Base-by-base conservation (phyloP, 1,140 invertebrate genomes). In the Zelostemma sp. region DNA sequence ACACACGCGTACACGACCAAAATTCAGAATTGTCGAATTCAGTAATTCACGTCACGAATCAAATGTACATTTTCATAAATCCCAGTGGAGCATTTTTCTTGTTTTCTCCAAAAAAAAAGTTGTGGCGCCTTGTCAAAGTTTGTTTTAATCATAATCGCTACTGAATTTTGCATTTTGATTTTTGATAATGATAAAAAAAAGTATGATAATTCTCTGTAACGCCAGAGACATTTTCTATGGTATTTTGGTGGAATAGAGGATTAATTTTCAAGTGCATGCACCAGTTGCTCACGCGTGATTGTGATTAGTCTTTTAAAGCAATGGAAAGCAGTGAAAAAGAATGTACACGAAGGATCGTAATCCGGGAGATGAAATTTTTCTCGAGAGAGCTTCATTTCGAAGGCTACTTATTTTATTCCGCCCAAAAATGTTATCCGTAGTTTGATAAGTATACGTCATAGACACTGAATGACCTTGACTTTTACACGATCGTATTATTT, bases 331-430 rank as follows among this genome's bases (percentile, higher is more conserved):
- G 50, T 35, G 49, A 46, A 40, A 47, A 16, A 38, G 2, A 38
- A 58, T 70, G 57, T 61, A 61, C 67, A 50, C 55, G 50, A 63
- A 28, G 17, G 50, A 14, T n/a, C 35, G 28, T 31, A 4, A n/a
- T 38, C 2, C 35, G 11, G 14, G 14, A 11, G 9, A 38, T 11
- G 35, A 38, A 38, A 38, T 11, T 12, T 4, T 11, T 38, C 14
- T n/a, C n/a, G n/a, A n/a, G 14, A 38, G 35, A 40, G 49, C 48
- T 63, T 71, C 50, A 63, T 46, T 60, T 64, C 59, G 63, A 15
- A 72, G 56, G 63, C 68, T 63, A 72, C 49, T 72, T 72, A 14
- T 72, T 72, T 71, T 60, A 72, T 63, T 72, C 68, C 68, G 68
- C 68, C 68, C 68, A 72, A 12, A 63, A 46, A 58, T 43, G 35